phyloP scores from a whole-genome alignment of 2,113 vertebrate species.

The Rutilus rutilus region DNA sequence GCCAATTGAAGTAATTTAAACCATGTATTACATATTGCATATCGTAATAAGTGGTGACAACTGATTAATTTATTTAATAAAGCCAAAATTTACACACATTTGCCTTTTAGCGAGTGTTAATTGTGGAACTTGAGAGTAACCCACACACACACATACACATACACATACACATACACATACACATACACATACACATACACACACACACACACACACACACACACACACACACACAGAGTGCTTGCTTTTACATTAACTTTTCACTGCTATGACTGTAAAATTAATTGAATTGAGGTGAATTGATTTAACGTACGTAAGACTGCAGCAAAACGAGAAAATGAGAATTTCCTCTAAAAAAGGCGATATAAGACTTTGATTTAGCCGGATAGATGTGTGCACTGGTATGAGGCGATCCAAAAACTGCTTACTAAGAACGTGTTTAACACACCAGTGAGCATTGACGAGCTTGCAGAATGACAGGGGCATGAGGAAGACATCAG shows the following conservation, averaged over 20 bases:
- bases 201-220: neutral
- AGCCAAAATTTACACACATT: neutral
- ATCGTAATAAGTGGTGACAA: neutral
- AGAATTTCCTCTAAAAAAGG: constrained; percentile 53
- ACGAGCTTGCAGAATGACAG: constrained; percentile 54
- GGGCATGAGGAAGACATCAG: neutral
- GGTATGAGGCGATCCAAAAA: constrained; percentile 45
- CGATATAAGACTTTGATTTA: constrained; percentile 54
- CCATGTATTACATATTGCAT: neutral
- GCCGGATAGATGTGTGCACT: constrained; percentile 10
- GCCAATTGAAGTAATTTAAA: neutral
- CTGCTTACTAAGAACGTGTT: constrained; percentile 43
- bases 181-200: too few species aligned
- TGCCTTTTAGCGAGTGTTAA: neutral
- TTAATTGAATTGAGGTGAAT: constrained; percentile 41
- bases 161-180: too few species aligned
- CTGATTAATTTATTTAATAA: neutral
- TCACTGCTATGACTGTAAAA: constrained; percentile 9
- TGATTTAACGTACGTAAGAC: constrained; percentile 60
- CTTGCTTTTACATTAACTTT: constrained; percentile 20
- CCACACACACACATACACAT: too few species aligned
- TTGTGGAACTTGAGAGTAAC: too few species aligned
- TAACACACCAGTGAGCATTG: constrained; percentile 45
- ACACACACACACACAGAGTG: neutral
- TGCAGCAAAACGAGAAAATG: constrained; percentile 65